Conservation (phyloP, 2,113 vertebrate genomes). For the Chascanopsetta lugubris region DNA sequence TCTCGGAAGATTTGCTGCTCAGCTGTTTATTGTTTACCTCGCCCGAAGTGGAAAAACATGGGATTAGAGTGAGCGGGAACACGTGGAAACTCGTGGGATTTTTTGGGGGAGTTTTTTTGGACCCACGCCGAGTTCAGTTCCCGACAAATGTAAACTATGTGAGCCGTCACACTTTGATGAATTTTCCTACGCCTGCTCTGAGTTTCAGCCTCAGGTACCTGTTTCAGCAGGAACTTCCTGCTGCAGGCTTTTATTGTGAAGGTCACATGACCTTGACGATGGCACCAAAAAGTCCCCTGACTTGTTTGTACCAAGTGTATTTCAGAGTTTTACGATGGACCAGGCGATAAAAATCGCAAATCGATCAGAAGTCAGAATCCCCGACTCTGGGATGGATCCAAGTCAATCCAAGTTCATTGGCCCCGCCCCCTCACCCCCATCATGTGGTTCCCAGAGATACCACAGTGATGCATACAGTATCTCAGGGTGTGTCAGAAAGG, state of each 20-base stretch:
- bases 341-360: not conserved
- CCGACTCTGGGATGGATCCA: no score
- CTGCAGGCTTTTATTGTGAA: not conserved
- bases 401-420: no score
- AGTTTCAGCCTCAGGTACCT: not conserved
- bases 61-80: not conserved
- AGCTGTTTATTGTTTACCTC: conserved; percentile 57
- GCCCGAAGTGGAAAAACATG: conserved; percentile 23
- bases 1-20: conserved; percentile 29
- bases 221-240: not conserved
- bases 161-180: not conserved
- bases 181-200: not conserved
- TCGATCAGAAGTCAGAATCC: no score
- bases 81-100: not conserved
- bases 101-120: not conserved
- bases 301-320: not conserved
- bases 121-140: not conserved
- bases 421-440: no score
- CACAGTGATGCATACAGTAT: no score
- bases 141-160: not conserved
- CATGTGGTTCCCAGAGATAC: no score
- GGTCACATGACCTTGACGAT: not conserved
- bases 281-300: not conserved
- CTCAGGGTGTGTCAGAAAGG: no score
- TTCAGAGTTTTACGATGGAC: not conserved